These are phyloP conservation scores for Adelognathus sp. DNA, from an alignment of 2,888 invertebrate genomes.

Conservation along the genomic window DNA sequence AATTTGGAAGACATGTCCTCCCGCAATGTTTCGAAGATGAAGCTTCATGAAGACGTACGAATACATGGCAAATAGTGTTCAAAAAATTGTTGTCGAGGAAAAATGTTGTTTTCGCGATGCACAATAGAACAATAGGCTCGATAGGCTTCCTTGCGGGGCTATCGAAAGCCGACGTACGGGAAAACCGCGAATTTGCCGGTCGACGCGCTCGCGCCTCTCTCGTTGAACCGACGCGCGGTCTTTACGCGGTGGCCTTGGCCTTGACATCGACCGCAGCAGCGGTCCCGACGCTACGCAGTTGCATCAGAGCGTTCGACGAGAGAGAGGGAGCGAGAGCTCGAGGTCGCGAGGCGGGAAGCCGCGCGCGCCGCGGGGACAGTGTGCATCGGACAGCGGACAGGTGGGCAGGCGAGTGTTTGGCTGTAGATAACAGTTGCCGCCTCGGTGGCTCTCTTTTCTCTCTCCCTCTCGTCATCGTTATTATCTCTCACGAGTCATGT, in stretches of 20 bases:
- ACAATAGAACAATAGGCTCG: background rate
- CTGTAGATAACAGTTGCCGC: conserved; percentile 46
- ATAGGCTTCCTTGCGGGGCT: background rate
- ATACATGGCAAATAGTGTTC: too few species aligned
- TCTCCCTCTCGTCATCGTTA: conserved; percentile 11
- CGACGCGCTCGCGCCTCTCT: conserved; percentile 41
- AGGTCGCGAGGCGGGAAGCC: conserved; percentile 35
- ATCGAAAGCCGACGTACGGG: conserved; percentile 5
- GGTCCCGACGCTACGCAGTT: conserved; percentile 80
- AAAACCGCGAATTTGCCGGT: conserved; percentile 53
- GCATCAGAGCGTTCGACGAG: conserved; percentile 75
- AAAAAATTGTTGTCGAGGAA: background rate
- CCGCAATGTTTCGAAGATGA: too few species aligned
- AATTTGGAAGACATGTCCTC: too few species aligned
- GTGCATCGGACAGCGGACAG: conserved; percentile 55
- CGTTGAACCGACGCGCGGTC: conserved; percentile 59
- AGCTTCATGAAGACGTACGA: too few species aligned
- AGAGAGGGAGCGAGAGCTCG: background rate
- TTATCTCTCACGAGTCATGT: background rate
- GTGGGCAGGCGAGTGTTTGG: conserved; percentile 41
- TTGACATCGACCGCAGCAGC: conserved; percentile 78
- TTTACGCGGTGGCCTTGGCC: conserved; percentile 73
- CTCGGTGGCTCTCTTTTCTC: conserved; percentile 1
- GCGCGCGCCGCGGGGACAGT: conserved; percentile 30
- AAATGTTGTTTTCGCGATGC: background rate